A percentile compares a stretch with the other conserved stretches of the same genome.
phyloP scores from a whole-genome alignment of 2,113 vertebrate species.

The Diadophis punctatus region DNA sequence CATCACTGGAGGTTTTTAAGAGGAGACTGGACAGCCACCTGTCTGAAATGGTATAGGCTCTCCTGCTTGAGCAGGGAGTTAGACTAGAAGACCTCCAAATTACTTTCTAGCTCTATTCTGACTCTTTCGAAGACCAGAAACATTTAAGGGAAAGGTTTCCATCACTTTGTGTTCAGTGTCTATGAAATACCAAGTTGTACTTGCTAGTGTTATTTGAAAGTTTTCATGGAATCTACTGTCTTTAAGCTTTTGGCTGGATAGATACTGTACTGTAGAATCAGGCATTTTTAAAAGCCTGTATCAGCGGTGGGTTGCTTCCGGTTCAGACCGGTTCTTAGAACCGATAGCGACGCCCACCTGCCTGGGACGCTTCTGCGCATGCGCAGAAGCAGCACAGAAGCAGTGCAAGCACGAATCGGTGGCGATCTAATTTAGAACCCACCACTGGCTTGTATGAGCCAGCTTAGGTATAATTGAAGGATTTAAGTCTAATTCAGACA shows the following conservation, averaged over 20 bases:
- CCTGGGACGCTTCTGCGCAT: too few relatives aligned
- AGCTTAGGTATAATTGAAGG: not conserved
- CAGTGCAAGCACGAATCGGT: too few relatives aligned
- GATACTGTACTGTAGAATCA: not conserved
- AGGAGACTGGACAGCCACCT: not conserved
- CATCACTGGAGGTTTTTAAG: not conserved
- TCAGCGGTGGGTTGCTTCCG: too few relatives aligned
- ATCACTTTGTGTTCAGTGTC: not conserved
- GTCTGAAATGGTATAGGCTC: not conserved
- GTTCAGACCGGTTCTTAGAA: too few relatives aligned
- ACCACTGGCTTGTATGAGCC: not conserved
- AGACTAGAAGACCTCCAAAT: too few relatives aligned
- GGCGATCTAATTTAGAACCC: too few relatives aligned
- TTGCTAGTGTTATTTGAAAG: not conserved
- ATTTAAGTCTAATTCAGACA: not conserved
- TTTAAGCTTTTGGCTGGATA: not conserved
- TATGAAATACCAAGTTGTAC: not conserved
- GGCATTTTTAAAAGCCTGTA: not conserved
- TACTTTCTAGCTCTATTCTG: not conserved
- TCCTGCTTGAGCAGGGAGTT: not conserved
- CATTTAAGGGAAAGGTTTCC: not conserved
- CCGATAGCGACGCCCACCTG: too few relatives aligned
- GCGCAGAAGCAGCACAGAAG: too few relatives aligned
- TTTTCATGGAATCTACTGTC: not conserved
- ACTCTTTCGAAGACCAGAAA: not conserved